phyloP scores from a whole-genome alignment of 2,113 vertebrate species.

The Catharus fuscescens region DNA sequence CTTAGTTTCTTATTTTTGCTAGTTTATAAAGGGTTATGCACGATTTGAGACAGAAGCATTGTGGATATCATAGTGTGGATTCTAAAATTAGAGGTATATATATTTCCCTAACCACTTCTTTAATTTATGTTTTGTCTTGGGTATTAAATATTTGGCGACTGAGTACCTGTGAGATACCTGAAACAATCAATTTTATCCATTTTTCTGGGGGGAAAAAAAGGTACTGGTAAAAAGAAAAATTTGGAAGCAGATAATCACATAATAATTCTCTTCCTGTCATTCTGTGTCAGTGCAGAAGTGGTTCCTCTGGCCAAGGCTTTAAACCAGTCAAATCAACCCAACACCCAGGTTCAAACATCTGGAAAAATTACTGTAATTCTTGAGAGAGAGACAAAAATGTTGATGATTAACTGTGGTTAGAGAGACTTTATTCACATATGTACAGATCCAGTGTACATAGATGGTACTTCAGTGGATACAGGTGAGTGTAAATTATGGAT shows the following conservation, averaged over 20 bases:
- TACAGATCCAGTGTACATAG: background rate
- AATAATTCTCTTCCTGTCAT: background rate
- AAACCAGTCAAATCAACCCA: background rate
- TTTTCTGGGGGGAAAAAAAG: background rate
- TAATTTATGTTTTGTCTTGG: background rate
- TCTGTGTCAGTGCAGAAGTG: background rate
- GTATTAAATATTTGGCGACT: background rate
- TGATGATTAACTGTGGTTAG: background rate
- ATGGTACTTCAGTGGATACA: background rate
- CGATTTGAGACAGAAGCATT: background rate
- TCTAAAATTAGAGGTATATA: background rate
- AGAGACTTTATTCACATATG: background rate
- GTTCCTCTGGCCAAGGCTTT: background rate
- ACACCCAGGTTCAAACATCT: conserved; percentile 5
- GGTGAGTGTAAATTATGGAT: background rate
- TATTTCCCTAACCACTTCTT: background rate
- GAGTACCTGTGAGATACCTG: background rate
- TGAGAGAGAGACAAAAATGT: conserved; percentile 8
- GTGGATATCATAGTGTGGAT: background rate
- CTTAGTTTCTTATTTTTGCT: background rate
- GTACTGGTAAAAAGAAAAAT: background rate
- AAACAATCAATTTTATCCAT: background rate
- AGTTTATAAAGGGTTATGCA: background rate
- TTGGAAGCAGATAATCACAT: background rate
- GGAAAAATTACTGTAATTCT: background rate